Evolutionary conservation across 2,797 vertebrate genomes (phyloP).

Genomic region (Heteromormyrus szaboi): DNA sequence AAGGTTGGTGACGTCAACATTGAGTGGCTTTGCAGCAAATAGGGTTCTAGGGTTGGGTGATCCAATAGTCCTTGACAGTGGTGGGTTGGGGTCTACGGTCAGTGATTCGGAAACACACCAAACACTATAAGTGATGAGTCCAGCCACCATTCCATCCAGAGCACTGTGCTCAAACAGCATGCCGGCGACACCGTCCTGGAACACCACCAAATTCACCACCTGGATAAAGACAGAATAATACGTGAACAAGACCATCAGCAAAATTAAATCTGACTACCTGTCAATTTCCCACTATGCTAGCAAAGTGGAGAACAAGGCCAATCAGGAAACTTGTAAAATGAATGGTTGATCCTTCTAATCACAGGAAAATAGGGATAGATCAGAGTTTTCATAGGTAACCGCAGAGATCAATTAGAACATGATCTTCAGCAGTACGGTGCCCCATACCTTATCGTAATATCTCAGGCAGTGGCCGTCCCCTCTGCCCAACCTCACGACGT

Average conservation of each 20-base stretch:
- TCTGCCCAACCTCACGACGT: slow-evolving; percentile 57
- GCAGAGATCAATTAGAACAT: not conserved
- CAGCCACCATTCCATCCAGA: slow-evolving; percentile 70
- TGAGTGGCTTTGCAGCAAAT: slow-evolving; percentile 38
- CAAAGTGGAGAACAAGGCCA: not conserved
- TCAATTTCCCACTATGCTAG: not conserved
- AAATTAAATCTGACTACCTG: not conserved
- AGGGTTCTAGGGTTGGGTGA: slow-evolving; percentile 30
- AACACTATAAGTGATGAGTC: slow-evolving; percentile 56
- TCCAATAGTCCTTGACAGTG: slow-evolving; percentile 31
- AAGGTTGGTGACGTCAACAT: slow-evolving; percentile 28
- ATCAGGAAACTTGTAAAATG: not conserved
- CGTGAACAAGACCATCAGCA: not conserved
- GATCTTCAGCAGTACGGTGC: not conserved
- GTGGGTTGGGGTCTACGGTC: slow-evolving; percentile 35
- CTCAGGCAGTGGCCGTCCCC: slow-evolving; percentile 48
- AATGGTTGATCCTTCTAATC: not conserved
- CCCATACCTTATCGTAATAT: slow-evolving; percentile 68
- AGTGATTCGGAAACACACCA: slow-evolving; percentile 61
- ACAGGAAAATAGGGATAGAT: not conserved
- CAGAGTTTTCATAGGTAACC: not conserved
- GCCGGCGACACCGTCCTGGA: slow-evolving; percentile 61
- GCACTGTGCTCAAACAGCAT: slow-evolving; percentile 68
- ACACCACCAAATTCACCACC: slow-evolving; percentile 65
- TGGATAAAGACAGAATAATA: slow-evolving; percentile 29